Evolutionary conservation across 2,797 vertebrate genomes (phyloP).

Genomic region (Myripristis jacobus): DNA sequence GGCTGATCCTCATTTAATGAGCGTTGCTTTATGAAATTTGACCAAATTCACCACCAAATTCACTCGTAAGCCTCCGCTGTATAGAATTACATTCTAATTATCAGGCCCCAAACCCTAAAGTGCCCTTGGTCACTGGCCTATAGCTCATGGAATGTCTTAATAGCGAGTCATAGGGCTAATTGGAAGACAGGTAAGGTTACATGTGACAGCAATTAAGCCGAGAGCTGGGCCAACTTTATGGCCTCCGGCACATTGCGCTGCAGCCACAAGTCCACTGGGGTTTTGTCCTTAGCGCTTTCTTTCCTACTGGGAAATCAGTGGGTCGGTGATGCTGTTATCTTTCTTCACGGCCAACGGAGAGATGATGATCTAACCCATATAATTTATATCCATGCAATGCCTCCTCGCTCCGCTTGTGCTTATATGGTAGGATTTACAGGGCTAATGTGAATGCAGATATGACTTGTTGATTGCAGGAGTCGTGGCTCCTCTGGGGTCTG

Average conservation of each 20-base stretch:
- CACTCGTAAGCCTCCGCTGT: conserved; percentile 67
- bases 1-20: conserved; percentile 71
- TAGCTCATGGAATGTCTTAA: conserved; percentile 81
- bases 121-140: conserved; percentile 69
- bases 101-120: conserved; percentile 69
- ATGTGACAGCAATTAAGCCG: conserved; percentile 86
- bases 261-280: conserved; percentile 54
- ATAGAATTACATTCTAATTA: conserved; percentile 84
- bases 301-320: conserved; percentile 21
- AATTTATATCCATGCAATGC: too few relatives aligned
- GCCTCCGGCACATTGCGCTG: conserved; percentile 71
- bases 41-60: conserved; percentile 55
- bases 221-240: conserved; percentile 78
- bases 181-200: conserved; percentile 87
- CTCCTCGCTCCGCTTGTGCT: too few relatives aligned
- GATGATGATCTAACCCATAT: neutral
- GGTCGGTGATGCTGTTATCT: neutral
- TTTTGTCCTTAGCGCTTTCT: conserved; percentile 49
- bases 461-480: too few relatives aligned
- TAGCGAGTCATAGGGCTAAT: conserved; percentile 84
- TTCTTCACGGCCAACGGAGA: neutral
- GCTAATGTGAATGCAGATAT: too few relatives aligned
- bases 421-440: too few relatives aligned
- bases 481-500: too few relatives aligned
- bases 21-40: conserved; percentile 52